Evolutionary conservation across 2,888 invertebrate genomes (phyloP).

Genomic region (Amiota minor): DNA sequence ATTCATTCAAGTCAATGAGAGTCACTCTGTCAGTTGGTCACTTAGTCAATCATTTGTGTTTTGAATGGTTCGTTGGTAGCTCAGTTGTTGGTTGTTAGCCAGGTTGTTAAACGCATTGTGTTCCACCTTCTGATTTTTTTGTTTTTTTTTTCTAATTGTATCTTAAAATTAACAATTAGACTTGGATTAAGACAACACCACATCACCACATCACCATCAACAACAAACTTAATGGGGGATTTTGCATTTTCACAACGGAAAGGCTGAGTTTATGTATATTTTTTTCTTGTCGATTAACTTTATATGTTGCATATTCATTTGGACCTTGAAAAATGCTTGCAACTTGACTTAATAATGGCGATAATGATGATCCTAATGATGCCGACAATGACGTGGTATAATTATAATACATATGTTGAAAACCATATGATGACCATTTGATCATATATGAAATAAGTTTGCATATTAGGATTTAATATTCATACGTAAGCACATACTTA

Average conservation of each 20-base stretch:
- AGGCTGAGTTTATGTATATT: not conserved
- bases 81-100: constrained; percentile 44
- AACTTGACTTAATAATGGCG: not conserved
- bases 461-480: not conserved
- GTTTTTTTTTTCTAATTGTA: constrained; percentile 1
- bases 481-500: not conserved
- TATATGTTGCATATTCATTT: constrained; percentile 3
- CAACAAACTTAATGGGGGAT: not conserved
- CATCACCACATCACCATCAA: not conserved
- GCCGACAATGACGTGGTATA: not conserved
- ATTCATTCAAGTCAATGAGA: too few species aligned
- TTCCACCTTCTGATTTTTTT: not conserved
- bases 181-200: constrained; percentile 47
- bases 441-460: constrained; percentile 5
- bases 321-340: constrained; percentile 27
- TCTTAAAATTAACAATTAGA: constrained; percentile 51
- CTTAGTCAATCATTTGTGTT: constrained; percentile 31
- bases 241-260: constrained; percentile 19
- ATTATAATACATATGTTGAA: constrained; percentile 8
- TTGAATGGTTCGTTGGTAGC: constrained; percentile 34
- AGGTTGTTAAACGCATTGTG: constrained; percentile 37
- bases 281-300: not conserved
- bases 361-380: not conserved
- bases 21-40: constrained; percentile 22
- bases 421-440: not conserved